A percentile compares a stretch with the other conserved stretches of the same genome.
Evolutionary conservation across 2,888 invertebrate species (phyloP).

Genomic region (Acanthopleura granulata): DNA sequence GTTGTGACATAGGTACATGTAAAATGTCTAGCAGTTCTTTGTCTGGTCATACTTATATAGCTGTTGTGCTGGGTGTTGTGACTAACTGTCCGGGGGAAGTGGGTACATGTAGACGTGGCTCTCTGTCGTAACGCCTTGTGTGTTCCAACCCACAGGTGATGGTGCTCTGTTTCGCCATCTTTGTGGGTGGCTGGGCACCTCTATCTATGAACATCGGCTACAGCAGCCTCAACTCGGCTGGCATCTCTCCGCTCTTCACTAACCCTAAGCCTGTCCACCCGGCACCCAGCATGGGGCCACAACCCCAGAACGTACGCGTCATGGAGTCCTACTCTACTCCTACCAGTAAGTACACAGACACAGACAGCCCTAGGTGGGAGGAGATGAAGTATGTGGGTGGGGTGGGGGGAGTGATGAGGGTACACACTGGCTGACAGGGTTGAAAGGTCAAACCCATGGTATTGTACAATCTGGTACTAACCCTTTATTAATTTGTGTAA

Average conservation of each 20-base stretch:
- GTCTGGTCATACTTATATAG: no score
- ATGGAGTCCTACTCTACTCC: constrained; percentile 55
- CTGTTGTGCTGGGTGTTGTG: not conserved
- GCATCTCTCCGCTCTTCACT: constrained; percentile 35
- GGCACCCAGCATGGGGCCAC: constrained; percentile 50
- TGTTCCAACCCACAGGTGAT: constrained; percentile 48
- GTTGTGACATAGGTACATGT: no score
- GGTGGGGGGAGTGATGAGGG: no score
- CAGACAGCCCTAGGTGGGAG: no score
- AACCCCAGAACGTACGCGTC: constrained; percentile 41
- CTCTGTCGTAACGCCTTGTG: not conserved
- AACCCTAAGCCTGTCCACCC: constrained; percentile 49
- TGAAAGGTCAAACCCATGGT: no score
- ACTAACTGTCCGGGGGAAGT: not conserved
- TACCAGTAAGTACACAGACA: constrained; percentile 52
- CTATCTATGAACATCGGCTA: constrained; percentile 62
- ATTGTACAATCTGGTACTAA: no score
- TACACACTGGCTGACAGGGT: no score
- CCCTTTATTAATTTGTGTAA: no score
- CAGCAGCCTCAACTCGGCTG: constrained; percentile 29
- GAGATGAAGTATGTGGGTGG: not conserved
- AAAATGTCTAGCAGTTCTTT: no score
- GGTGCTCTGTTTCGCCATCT: constrained; percentile 66
- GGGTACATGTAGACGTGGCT: not conserved
- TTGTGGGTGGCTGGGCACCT: constrained; percentile 67